Percentiles rank a stretch among this genome's conserved stretches.
These are phyloP conservation scores for Zygogramma bicolorata DNA, from an alignment of 2,888 invertebrate species.

Conservation along the genomic window DNA sequence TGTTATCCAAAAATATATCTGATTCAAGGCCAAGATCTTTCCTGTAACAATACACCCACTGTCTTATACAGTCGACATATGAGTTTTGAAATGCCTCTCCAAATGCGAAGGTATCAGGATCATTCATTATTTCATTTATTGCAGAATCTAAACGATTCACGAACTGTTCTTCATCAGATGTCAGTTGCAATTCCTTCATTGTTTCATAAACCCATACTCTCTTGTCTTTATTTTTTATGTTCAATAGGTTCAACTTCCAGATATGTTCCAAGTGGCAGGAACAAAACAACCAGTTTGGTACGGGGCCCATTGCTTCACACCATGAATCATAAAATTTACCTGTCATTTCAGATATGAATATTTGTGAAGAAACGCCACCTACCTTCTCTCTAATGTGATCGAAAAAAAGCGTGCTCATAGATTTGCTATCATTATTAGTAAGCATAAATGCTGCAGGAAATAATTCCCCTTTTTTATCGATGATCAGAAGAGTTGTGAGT, in stretches of 20 bases:
- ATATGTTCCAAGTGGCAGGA: conserved; percentile 1
- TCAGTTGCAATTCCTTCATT: neutral
- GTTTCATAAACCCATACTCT: neutral
- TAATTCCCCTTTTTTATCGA: neutral
- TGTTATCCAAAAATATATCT: conserved; percentile 1
- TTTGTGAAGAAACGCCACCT: neutral
- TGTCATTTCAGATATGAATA: conserved; percentile 1
- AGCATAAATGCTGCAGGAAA: neutral
- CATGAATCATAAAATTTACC: conserved; percentile 3
- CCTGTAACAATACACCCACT: conserved; percentile 8
- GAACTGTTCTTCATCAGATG: neutral
- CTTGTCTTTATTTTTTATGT: neutral
- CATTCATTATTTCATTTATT: neutral
- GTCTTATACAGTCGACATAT: neutral
- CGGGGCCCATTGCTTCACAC: neutral
- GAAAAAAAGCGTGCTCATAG: neutral
- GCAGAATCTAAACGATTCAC: neutral
- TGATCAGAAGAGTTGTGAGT: neutral
- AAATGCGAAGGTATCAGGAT: neutral
- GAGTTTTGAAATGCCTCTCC: conserved; percentile 5
- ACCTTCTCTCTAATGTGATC: neutral
- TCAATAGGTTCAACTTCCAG: neutral
- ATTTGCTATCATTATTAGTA: neutral
- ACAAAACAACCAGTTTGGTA: neutral
- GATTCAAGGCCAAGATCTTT: neutral